Conservation (phyloP, 2,113 vertebrate species). For the Todiramphus chloris region DNA sequence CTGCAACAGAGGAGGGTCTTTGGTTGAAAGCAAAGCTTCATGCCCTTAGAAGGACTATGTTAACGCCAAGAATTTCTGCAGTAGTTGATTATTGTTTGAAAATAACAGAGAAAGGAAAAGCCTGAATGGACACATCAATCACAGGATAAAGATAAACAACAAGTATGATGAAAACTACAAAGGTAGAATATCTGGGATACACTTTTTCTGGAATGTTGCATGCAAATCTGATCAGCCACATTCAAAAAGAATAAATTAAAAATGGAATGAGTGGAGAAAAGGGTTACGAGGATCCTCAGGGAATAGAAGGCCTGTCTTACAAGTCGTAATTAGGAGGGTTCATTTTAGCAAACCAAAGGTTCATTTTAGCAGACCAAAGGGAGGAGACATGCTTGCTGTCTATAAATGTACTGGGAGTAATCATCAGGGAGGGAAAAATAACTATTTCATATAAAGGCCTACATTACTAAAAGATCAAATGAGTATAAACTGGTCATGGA, state of each 20-base stretch:
- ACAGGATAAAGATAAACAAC: not conserved
- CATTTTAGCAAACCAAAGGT: slow-evolving; percentile 53
- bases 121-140: not conserved
- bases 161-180: not conserved
- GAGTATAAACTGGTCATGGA: not conserved
- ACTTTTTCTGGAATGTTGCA: not conserved
- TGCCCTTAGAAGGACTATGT: not conserved
- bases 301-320: slow-evolving; percentile 24
- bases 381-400: not conserved
- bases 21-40: not conserved
- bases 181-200: not conserved
- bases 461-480: slow-evolving; percentile 42
- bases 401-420: not conserved
- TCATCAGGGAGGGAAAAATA: slow-evolving; percentile 19
- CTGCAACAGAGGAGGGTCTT: not conserved
- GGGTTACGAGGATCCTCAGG: slow-evolving; percentile 24
- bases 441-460: slow-evolving; percentile 25
- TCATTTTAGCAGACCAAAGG: slow-evolving; percentile 40
- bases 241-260: slow-evolving; percentile 61
- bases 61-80: not conserved
- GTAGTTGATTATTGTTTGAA: not conserved
- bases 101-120: not conserved
- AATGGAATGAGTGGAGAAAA: not conserved
- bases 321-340: slow-evolving; percentile 40
- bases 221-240: not conserved